Evolutionary conservation across 2,113 vertebrate species (phyloP).

Genomic region (Labeo catla): DNA sequence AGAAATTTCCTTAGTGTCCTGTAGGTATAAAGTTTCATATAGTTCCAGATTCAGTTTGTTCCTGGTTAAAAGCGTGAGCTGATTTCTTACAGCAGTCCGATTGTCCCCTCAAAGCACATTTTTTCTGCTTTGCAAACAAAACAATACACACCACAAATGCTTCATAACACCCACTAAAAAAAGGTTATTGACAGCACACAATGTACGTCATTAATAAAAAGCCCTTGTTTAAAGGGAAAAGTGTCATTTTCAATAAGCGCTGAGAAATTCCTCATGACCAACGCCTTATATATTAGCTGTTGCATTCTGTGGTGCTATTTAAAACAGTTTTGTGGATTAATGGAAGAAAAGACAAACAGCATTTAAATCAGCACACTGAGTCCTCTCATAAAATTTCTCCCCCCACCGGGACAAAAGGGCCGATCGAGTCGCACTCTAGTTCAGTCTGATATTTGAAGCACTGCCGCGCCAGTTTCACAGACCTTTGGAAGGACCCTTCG

Average conservation of each 20-base stretch:
- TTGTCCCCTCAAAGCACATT: neutral
- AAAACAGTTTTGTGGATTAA: neutral
- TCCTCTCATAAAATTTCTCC: constrained; percentile 48
- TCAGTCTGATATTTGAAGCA: constrained; percentile 40
- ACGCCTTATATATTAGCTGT: constrained; percentile 55
- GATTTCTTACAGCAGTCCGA: neutral
- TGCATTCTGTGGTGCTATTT: constrained; percentile 30
- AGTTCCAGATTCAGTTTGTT: neutral
- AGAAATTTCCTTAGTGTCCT: neutral
- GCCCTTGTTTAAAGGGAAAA: constrained; percentile 30
- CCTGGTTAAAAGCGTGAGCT: constrained; percentile 10
- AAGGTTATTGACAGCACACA: constrained; percentile 58
- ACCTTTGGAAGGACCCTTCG: constrained; percentile 50
- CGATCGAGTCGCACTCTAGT: constrained; percentile 30
- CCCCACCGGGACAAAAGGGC: constrained; percentile 1
- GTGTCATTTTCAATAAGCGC: constrained; percentile 48
- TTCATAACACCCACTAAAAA: neutral
- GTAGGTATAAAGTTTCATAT: constrained; percentile 21
- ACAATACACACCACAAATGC: constrained; percentile 13
- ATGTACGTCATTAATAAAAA: constrained; percentile 31
- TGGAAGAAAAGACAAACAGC: constrained; percentile 43
- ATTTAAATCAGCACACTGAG: constrained; percentile 39
- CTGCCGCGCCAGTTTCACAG: constrained; percentile 34
- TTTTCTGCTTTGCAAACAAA: neutral
- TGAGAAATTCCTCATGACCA: constrained; percentile 19